These are phyloP conservation scores for Hyla sarda DNA, from an alignment of 2,113 vertebrate genomes.

Conservation along the genomic window DNA sequence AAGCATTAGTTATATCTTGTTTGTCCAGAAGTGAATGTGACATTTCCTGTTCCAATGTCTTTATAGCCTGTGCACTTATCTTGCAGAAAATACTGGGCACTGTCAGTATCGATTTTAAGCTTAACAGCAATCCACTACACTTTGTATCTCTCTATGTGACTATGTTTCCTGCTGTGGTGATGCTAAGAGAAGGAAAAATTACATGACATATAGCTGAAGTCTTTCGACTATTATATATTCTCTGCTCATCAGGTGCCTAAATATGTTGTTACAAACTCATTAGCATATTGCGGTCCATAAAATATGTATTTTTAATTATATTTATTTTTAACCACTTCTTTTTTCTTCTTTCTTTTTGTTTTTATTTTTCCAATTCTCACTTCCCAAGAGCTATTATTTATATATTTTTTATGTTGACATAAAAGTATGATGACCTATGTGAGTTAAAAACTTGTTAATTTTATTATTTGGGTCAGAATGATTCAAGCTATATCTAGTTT, in stretches of 20 bases:
- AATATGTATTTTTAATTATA: not conserved
- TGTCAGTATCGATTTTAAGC: conserved; percentile 51
- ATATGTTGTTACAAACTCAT: not conserved
- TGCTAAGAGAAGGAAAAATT: not conserved
- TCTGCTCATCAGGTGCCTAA: not conserved
- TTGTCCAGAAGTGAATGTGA: conserved; percentile 47
- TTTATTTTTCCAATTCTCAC: too few species aligned
- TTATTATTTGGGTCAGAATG: too few species aligned
- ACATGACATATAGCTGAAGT: conserved; percentile 25
- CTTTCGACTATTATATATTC: not conserved
- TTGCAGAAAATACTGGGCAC: conserved; percentile 47
- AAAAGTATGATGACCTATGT: too few species aligned
- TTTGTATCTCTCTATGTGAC: conserved; percentile 30
- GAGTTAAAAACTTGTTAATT: too few species aligned
- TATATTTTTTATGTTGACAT: too few species aligned
- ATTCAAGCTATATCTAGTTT: too few species aligned
- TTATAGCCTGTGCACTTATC: conserved; percentile 47
- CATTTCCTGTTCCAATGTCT: conserved; percentile 47
- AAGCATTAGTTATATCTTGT: conserved; percentile 32
- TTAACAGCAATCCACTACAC: conserved; percentile 48
- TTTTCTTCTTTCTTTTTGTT: too few species aligned
- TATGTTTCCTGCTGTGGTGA: not conserved
- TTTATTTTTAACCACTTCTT: not conserved
- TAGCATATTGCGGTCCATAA: not conserved
- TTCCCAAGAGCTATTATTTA: too few species aligned